Evolutionary conservation across 2,113 vertebrate species (phyloP), one percentile per base, ranked within the genome.

Genomic region (Tympanuchus pallidicinctus): DNA sequence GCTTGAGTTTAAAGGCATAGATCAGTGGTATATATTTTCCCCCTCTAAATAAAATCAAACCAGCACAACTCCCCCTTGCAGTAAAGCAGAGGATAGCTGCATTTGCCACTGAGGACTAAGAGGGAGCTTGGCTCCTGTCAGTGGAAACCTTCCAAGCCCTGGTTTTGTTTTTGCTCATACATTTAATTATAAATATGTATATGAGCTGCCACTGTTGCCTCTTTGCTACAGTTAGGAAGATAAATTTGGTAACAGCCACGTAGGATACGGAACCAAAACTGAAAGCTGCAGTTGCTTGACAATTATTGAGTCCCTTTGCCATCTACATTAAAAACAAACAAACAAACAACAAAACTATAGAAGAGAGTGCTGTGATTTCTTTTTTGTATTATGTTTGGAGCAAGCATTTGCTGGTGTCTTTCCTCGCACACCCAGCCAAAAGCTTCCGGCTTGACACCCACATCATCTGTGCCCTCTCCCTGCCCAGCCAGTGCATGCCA

Each of bases 241-340:
- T 1, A 16, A 4, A 17, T 25, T 43, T 59, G 19, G 10, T 54
- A 66, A 60, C n/a, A 22, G 34, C 5, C 2, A 1, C 5, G 34
- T 11, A 16, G 32, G 30, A 65, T 2, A n/a, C 2, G 0, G 6
- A 73, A 24, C 1, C 0, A 52, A 70, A 75, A 57, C 0, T 36
- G 16, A 18, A 20, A 71, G 63, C 47, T 4, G 12, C 38, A n/a
- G 14, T 19, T 52, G 24, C 13, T 45, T 10, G 3, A 17, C 34
- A 36, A 13, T 1, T 28, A 3, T 4, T 63, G 2, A 4, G 2
- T 6, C 50, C 25, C 17, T 22, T 43, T 1, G 47, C 8, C 19
- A 32, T 4, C 6, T 34, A 28, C 42, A 15, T 6, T n/a, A 36
- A 54, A 34, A 6, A 6, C 9, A 16, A 56, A 56, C 13, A 52